Conservation (phyloP, 2,113 vertebrate species). For the Callocephalon fimbriatum region DNA sequence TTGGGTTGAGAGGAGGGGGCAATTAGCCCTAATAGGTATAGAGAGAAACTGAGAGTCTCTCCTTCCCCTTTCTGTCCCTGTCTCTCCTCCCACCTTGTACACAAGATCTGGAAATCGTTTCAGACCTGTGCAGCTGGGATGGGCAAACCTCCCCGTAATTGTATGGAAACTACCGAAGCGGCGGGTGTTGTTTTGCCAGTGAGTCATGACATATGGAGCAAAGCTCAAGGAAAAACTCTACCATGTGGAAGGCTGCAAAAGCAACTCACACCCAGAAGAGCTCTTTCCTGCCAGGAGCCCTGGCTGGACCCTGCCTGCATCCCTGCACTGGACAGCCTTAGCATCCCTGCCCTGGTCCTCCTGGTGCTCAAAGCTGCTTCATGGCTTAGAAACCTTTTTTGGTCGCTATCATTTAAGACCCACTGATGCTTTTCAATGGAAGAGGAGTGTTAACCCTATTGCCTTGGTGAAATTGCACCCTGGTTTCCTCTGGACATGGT, state of each 20-base stretch:
- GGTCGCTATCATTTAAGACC: background rate
- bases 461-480: background rate
- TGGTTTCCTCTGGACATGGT: rapidly evolving
- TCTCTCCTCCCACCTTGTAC: conserved; percentile 15
- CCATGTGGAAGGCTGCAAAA: background rate
- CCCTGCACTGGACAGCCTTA: background rate
- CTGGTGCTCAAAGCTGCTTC: rapidly evolving
- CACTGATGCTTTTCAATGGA: background rate
- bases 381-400: background rate
- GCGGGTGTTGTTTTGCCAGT: conserved; percentile 47
- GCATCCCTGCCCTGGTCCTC: background rate
- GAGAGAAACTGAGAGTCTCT: conserved; percentile 15
- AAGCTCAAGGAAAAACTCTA: conserved; percentile 49
- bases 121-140: conserved; percentile 6
- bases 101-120: conserved; percentile 61
- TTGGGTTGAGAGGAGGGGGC: conserved; percentile 55
- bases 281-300: background rate
- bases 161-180: conserved; percentile 47
- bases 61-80: conserved; percentile 11
- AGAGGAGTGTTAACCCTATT: background rate
- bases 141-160: conserved; percentile 39
- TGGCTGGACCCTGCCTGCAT: background rate
- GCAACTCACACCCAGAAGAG: conserved; percentile 14
- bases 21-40: conserved; percentile 73
- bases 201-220: conserved; percentile 59